Percentiles rank a stretch among this genome's conserved stretches.
Evolutionary conservation across 1,140 invertebrate genomes (phyloP).

Genomic region (Drosophila bifasciata): DNA sequence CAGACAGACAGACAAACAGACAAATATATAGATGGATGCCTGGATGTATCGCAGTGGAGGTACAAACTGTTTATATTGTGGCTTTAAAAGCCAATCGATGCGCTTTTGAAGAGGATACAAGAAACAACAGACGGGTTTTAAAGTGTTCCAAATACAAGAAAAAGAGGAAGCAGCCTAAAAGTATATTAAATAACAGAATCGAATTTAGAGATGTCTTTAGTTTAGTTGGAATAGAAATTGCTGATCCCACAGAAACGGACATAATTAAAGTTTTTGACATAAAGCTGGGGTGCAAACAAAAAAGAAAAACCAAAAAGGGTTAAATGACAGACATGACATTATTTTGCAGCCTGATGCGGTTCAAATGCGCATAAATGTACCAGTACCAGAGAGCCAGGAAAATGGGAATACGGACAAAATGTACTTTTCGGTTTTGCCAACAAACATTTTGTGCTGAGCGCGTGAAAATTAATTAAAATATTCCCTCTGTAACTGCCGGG

Average conservation of each 20-base stretch:
- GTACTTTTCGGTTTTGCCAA: slow-evolving; percentile 34
- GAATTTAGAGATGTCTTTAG: background rate
- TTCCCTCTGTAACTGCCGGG: slow-evolving; percentile 72
- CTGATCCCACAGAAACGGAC: background rate
- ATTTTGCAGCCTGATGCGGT: slow-evolving; percentile 23
- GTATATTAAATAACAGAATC: background rate
- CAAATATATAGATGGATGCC: slow-evolving; percentile 19
- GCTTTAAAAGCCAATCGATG: slow-evolving; percentile 27
- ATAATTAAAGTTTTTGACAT: background rate
- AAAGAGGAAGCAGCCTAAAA: slow-evolving; percentile 23
- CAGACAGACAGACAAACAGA: slow-evolving; percentile 35
- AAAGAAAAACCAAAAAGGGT: slow-evolving; percentile 7
- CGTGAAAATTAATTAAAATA: slow-evolving; percentile 83
- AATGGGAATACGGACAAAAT: slow-evolving; percentile 36
- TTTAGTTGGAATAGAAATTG: background rate
- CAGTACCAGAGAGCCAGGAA: slow-evolving; percentile 12
- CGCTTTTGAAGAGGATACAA: slow-evolving; percentile 20
- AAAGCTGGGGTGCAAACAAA: background rate
- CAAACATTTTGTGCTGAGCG: slow-evolving; percentile 80
- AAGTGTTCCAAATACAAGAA: background rate
- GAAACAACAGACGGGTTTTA: slow-evolving; percentile 1
- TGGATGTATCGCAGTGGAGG: background rate
- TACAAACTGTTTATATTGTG: background rate
- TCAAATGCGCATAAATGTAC: slow-evolving; percentile 53
- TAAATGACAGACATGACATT: slow-evolving; percentile 19